phyloP scores from a whole-genome alignment of 2,888 invertebrate genomes.

The Dorcus parallelipipedus region DNA sequence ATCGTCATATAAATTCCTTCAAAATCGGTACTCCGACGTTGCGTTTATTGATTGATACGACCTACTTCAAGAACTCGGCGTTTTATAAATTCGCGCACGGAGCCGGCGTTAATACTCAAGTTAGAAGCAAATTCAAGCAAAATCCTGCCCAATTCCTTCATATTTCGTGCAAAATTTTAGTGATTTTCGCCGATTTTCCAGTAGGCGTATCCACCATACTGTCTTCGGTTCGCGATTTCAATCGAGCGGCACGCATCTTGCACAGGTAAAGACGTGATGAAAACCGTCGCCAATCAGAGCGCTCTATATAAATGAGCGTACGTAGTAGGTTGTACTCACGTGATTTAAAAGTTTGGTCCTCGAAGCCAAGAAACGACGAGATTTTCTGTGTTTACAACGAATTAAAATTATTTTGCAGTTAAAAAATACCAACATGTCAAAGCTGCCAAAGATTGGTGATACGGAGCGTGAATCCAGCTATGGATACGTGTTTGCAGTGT shows the following conservation, averaged over 20 bases:
- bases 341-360: slow-evolving; percentile 23
- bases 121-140: too few species aligned
- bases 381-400: neutral
- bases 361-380: neutral
- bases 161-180: neutral
- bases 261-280: neutral
- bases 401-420: slow-evolving; percentile 2
- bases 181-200: neutral
- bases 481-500: slow-evolving; percentile 96
- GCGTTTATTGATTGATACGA: slow-evolving; percentile 2
- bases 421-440: slow-evolving; percentile 57
- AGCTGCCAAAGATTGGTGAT: slow-evolving; percentile 70
- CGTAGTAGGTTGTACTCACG: slow-evolving; percentile 33
- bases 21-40: neutral
- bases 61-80: neutral
- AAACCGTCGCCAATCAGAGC: slow-evolving; percentile 6
- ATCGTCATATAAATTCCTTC: neutral
- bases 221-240: slow-evolving; percentile 24
- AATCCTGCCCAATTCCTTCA: too few species aligned
- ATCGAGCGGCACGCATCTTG: slow-evolving; percentile 22
- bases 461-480: slow-evolving; percentile 85
- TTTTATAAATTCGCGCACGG: neutral
- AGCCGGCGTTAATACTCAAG: neutral
- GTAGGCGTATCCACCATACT: slow-evolving; percentile 34
- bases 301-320: slow-evolving; percentile 28